Evolutionary conservation across 2,888 invertebrate genomes (phyloP), one percentile per base, ranked within the genome.

Genomic region (Rhagonycha lutea): DNA sequence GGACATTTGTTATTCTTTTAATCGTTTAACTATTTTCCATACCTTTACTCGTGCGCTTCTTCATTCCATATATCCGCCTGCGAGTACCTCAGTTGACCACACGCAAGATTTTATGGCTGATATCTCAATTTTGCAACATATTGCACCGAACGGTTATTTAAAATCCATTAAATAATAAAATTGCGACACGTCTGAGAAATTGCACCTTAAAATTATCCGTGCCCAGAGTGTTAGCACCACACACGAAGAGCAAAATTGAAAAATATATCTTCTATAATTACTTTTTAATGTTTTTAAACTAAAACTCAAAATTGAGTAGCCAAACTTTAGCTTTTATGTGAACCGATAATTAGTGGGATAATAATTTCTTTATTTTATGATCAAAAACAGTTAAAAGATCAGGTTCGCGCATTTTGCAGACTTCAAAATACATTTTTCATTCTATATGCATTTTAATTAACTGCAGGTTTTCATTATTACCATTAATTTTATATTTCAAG

Each of bases 171-270:
- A 80, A 76, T 75, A 74, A 60, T 79, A 76, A 82, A 82, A 82
- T 82, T 83, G 81, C 81, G 80, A 81, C 81, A 81, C 80, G 83
- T 80, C 80, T 79, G 78, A 73, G 80, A 78, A 83, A 83, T 83
- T 82, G 81, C 82, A 74, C 72, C 75, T 76, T 75, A 63, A 76
- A 70, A 67, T 72, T 69, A 72, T 73, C 72, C 71, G 29, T 65
- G 70, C 70, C 28, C 61, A 73, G 78, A 69, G 74, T 65, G 29
- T 70, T 78, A 72, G 72, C 79, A 79, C 82, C 82, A 78, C 82
- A 81, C 82, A 82, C 79, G 79, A 74, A 32, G 81, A 65, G 63
- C 65, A 72, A 73, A 74, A 79, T 80, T 72, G 68, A 70, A 72
- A 73, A 73, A 61, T 72, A 75, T 74, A 72, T 73, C 72, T 74